Base-by-base conservation (phyloP, 2,888 invertebrate genomes). In the Cryptophagus acutangulus region DNA sequence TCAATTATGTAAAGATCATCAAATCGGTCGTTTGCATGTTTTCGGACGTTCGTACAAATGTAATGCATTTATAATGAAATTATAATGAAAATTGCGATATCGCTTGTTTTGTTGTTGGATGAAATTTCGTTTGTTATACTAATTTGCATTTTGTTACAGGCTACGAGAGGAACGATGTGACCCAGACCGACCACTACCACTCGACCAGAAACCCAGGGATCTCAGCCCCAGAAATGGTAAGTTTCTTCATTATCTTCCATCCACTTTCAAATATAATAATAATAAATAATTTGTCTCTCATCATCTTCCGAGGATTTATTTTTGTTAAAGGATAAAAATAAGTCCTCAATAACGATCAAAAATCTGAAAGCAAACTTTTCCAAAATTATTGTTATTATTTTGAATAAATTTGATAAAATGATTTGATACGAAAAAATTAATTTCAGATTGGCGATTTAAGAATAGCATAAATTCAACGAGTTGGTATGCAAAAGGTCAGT, bases 181-280 rank as follows among this genome's bases (percentile, higher is more conserved):
- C 65, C 82, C 83, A 57, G 89, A 90, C 66, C 79, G 87, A 69
- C 83, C 83, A 54, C 74, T 86, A 69, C 84, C 83, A 43, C 76
- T 84, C 72, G 89, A 84, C 65, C 79, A 84, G 67, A 89, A 90
- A 75, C 84, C 85, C 50, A 78, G 88, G 67, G 89, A 89, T 70
- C 75, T 82, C 64, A 88, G 87, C 70, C 88, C 89, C 63, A 84
- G 87, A 75, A 88, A 89, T 74, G 87, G 89, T 89, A 74, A 81
- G 75, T 68, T 36, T 37, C n/a, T n/a, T n/a, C n/a, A n/a, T n/a
- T n/a, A n/a, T n/a, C n/a, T n/a, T n/a, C n/a, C n/a, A n/a, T n/a
- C n/a, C n/a, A n/a, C n/a, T n/a, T n/a, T n/a, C n/a, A n/a, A n/a
- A n/a, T n/a, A n/a, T n/a, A n/a, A n/a, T n/a, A n/a, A n/a, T n/a